Base-by-base conservation (phyloP, 2,797 vertebrate genomes). In the Darevskia nairensis region DNA sequence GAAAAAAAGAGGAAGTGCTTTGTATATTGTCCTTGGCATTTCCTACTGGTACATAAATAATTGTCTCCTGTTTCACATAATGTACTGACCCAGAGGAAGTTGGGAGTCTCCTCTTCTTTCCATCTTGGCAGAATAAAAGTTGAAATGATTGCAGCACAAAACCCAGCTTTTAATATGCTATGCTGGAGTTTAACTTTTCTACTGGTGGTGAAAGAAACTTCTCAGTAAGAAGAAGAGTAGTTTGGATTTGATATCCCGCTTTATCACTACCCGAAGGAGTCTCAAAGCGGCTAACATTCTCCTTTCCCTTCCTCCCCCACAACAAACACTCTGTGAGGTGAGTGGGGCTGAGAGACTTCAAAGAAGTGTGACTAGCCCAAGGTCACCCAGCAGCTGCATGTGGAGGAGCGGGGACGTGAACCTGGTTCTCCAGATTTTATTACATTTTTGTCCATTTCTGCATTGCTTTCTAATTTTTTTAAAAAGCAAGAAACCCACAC, bases 11-110 rank as follows among this genome's bases (percentile, higher is more conserved):
- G 85, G 89, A 94, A 94, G 78, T 27, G 88, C 55, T 90, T 88
- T 86, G 44, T 81, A 11, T 86, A 88, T 79, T 91, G 86, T 61
- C 92, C 84, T 95, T 92, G 91, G 89, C 91, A 93, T 93, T 88
- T 94, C 93, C 90, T 91, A 90, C 80, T 85, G 84, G 21, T 79
- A 68, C 0, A 3, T 86, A 80, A 0, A 0, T 39, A 89, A 74
- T 44, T 69, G 85, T 78, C 91, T 90, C 88, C 84, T 80, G 76
- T 74, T 80, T 69, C 85, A 88, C 1, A 3, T 0, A 0, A 76
- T 74, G n/a, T 72, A 91, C 74, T 82, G 71, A 21, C 9, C 44
- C 50, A 87, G 55, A 83, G 75, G 82, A 82, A 95, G 83, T 0
- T 0, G 25, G 50, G 64, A 90, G 15, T 85, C 46, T 82, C 64